Percentiles rank a stretch among this genome's conserved stretches.
Conservation (phyloP, 2,113 vertebrate genomes). For the Ameiurus melas region DNA sequence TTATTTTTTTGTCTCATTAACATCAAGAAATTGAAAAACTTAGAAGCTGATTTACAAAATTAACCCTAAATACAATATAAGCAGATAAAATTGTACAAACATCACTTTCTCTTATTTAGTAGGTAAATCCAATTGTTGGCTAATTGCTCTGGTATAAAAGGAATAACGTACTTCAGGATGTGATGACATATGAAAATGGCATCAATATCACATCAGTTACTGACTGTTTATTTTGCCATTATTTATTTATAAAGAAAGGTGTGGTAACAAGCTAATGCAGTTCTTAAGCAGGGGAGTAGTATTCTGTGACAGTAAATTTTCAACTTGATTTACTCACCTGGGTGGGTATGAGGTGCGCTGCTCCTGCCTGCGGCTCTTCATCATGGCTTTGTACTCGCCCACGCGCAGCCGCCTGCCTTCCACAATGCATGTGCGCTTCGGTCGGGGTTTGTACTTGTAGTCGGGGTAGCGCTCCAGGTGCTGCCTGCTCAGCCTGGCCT, state of each 20-base stretch:
- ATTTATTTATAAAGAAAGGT: background rate
- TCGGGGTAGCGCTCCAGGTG: constrained; percentile 97
- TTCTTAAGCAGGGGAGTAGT: background rate
- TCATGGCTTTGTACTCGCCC: constrained; percentile 99
- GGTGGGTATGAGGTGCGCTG: constrained; percentile 80
- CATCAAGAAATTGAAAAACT: background rate
- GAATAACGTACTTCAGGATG: background rate
- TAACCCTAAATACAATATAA: background rate
- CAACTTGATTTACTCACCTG: constrained; percentile 71
- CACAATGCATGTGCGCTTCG: constrained; percentile 96
- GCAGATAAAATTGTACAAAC: background rate
- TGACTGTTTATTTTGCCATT: background rate
- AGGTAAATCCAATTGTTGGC: background rate
- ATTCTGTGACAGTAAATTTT: background rate
- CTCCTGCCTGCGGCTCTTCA: constrained; percentile 94
- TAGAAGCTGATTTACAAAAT: background rate
- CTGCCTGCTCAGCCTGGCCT: constrained; percentile 93
- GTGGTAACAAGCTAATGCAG: background rate
- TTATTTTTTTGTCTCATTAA: background rate
- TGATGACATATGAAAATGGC: background rate
- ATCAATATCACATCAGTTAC: background rate
- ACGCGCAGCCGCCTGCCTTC: constrained; percentile 91
- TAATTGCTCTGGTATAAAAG: too few species aligned
- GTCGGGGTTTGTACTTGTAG: constrained; percentile 96
- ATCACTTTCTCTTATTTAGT: too few species aligned